A percentile compares a stretch with the other conserved stretches of the same genome.
These are phyloP conservation scores for Pterocles orientalis DNA, from an alignment of 2,113 vertebrate species.

Conservation along the genomic window DNA sequence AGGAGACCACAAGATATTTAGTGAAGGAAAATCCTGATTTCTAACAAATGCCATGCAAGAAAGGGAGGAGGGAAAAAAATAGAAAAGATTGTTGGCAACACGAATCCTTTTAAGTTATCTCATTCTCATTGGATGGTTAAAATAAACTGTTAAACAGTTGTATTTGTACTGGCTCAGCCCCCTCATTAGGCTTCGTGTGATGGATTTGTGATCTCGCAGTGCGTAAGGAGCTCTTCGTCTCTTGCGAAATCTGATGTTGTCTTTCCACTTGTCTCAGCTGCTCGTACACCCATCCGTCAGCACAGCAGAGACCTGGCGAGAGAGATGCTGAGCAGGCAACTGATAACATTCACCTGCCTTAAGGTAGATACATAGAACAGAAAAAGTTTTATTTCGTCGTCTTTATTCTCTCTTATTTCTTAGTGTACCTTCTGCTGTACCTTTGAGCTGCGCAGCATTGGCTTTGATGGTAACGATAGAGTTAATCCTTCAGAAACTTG, in stretches of 20 bases:
- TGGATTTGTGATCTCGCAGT: constrained; percentile 45
- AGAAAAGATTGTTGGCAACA: constrained; percentile 14
- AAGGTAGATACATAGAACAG: background rate
- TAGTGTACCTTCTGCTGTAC: background rate
- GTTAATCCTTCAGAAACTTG: background rate
- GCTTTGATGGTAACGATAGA: fast-evolving
- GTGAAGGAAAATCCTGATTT: constrained; percentile 69
- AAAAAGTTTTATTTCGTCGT: background rate
- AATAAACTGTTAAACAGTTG: constrained; percentile 66
- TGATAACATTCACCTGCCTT: background rate
- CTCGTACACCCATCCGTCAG: fast-evolving
- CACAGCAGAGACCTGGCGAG: background rate
- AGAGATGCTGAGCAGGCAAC: background rate
- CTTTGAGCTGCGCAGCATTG: background rate
- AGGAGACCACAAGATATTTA: constrained; percentile 61
- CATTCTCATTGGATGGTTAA: constrained; percentile 52
- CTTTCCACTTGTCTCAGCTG: background rate
- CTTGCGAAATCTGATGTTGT: background rate
- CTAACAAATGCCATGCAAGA: constrained; percentile 64
- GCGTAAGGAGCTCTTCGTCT: background rate
- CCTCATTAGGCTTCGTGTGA: constrained; percentile 41
- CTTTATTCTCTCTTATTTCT: background rate
- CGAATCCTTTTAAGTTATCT: constrained; percentile 37
- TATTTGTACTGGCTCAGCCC: constrained; percentile 62
- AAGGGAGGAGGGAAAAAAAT: background rate